Evolutionary conservation across 2,797 vertebrate species (phyloP), one percentile per base, ranked within the genome.

Genomic region (Pteropus rufus): DNA sequence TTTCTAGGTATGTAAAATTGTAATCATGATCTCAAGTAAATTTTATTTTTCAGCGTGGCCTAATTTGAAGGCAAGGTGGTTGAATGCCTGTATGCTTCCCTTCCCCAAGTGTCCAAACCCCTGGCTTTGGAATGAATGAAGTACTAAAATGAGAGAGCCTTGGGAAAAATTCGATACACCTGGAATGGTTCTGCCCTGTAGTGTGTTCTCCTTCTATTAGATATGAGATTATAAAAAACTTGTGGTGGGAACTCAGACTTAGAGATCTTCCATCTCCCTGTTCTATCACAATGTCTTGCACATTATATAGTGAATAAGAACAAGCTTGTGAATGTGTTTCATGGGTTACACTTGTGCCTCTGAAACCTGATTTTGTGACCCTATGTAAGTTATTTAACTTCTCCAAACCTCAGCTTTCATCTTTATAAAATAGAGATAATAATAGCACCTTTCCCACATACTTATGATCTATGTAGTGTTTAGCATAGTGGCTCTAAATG

Each of bases 1-100:
- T 88, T 95, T 93, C 26, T 21, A 93, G 67, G 4, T 92, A n/a
- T 49, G 19, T 82, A 88, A 64, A 91, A 90, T 39, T 73, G 56
- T 67, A 19, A 75, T 70, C 54, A 81, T 16, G 4, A 62, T 90
- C 26, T 46, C 9, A n/a, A 34, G n/a, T 26, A 95, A 89, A 67
- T 77, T 39, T 64, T 70, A 60, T 18, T 62, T 72, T 64, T 92
- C 31, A 49, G 16, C 4, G 15, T 62, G 54, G 15, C 19, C 49
- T 92, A 49, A 90, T 89, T 75, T 88, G 72, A 87, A 12, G 49
- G 4, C n/a, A n/a, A 46, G 15, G 14, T 9, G 36, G 2, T 83
- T 29, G 41, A 92, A 9, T 8, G 10, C 7, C 1, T 84, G 24
- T 8, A 46, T 3, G 39, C 11, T 89, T 83, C 15, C 76, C 34